Evolutionary conservation across 2,888 invertebrate genomes (phyloP), one percentile per base, ranked within the genome.

Genomic region (Unio delphinus): DNA sequence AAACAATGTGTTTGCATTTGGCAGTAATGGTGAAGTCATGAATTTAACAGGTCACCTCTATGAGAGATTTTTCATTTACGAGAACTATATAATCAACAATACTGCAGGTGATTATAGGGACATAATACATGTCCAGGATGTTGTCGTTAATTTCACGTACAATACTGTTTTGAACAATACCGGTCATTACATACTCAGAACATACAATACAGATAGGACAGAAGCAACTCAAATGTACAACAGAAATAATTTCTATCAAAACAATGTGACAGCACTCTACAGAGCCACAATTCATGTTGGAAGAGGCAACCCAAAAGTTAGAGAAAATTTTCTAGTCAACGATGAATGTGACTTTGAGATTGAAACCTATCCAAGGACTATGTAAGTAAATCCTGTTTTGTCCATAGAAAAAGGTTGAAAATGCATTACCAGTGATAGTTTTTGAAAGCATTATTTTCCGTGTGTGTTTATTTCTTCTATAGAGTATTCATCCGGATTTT

Each of bases 321-420:
- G 95, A 4, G 95, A 97, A 87, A 99, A 99, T 88, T 95, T 97
- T 75, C 95, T 99, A 90, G 95, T 95, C 87, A 97, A 99, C 91
- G 96, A 96, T 0, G 95, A 95, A 83, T 99, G 99, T 88, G 96
- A 97, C 90, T 99, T 98, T 90, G 99, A 99, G 91, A 94, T 99
- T 92, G 94, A 97, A 60, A 96, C 98, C 0, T 95, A 96, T 71
- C 97, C 97, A 87, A 93, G 95, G 91, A 72, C 80, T 61, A 77
- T 75, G 86, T 86, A 80, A 83, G 87, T 83, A 30, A 18, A 28
- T 45, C 7, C 23, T 34, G 34, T 45, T 45, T 45, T 45, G 45
- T 45, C 15, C 15, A 1, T 34, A n/a, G 18, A 59, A 59, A 18
- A 23, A n/a, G n/a, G 20, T 59, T 59, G n/a, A 26, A 45, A 45